Evolutionary conservation across 1,140 invertebrate genomes (phyloP), one percentile per base, ranked within the genome.

Genomic region (Papilio dardanus): DNA sequence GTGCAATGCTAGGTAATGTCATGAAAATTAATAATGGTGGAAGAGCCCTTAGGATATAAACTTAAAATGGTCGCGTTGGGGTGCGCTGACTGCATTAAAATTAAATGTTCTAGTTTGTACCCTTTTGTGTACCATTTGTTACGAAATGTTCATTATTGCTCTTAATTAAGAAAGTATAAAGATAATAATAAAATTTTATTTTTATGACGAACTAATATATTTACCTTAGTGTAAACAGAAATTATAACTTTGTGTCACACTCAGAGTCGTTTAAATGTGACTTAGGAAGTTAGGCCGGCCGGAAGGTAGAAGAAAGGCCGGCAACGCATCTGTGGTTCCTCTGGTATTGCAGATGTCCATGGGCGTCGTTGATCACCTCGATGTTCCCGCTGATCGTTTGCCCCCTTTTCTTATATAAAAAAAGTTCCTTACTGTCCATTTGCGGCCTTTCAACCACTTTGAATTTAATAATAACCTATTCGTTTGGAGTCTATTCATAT

Each of bases 11-110:
- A 54, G 71, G 46, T 73, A 73, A 73, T 73, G 71, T 58, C 71
- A 73, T 73, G 71, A 73, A 73, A 73, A 73, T 73, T 73, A 73
- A 73, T 73, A 73, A 73, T 58, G 71, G 46, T 37, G 71, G 71
- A 28, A 58, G 31, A 35, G 28, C 71, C 71, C 71, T 31, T 37
- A 73, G 71, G 71, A 73, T 33, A 58, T 73, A 58, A 73, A n/a
- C 7, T 6, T 19, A 58, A 73, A 73, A 73, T 19, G 46, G 31
- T 58, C 50, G 46, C 50, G 24, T 58, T 73, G 50, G 71, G 50
- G 42, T 54, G 46, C 42, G 71, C 31, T 42, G 46, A 19, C 54
- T 73, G 68, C 68, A 28, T 46, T 42, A 46, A 71, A 16, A 71
- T 30, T 71, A 71, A 71, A 71, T 71, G 37, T 50, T 71, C 40